Evolutionary conservation across 2,113 vertebrate genomes (phyloP), one percentile per base, ranked within the genome.

Genomic region (Megalops atlanticus): DNA sequence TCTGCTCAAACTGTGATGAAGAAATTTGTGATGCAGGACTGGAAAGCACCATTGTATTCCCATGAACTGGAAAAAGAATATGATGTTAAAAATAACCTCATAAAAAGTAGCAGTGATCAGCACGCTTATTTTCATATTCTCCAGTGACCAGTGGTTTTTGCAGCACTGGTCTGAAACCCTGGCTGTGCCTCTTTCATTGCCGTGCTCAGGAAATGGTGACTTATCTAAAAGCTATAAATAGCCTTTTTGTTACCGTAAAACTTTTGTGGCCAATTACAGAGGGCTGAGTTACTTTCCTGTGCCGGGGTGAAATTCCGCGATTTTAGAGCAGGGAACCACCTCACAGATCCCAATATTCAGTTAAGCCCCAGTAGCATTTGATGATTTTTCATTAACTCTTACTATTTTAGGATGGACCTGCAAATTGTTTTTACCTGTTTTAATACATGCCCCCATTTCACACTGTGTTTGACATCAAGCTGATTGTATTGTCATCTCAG

Each of bases 191-290:
- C 81, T 84, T 85, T 85, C 73, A 3, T 0, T 54, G 74, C 77
- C 74, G 58, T 45, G 76, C 40, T 84, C 85, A 85, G 86, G 84
- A 89, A 85, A 87, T 72, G 15, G 77, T 80, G 64, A 72, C 83
- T 74, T 74, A 74, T 35, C 49, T 0, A 45, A 76, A 58, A 83
- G 87, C 83, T 78, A 75, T 87, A 89, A 86, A 86, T 86, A 88
- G 52, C 27, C 27, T 4, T 36, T 84, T 79, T 85, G 83, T 79
- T 40, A 87, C 64, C 40, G n/a, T 64, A 33, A 76, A 72, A 82
- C 87, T 78, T 78, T 35, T 24, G 68, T 80, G 76, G 74, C 47
- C 81, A 84, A 75, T 89, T 84, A 79, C 77, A 81, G 84, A 78
- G 85, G 49, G 83, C 83, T 81, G 21, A 40, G 84, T 72, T 76